Evolutionary conservation across 92 coral and sea anemone species (phyloP), one percentile per base, ranked within the genome.

Genomic region (Pocillopora meandrina): DNA sequence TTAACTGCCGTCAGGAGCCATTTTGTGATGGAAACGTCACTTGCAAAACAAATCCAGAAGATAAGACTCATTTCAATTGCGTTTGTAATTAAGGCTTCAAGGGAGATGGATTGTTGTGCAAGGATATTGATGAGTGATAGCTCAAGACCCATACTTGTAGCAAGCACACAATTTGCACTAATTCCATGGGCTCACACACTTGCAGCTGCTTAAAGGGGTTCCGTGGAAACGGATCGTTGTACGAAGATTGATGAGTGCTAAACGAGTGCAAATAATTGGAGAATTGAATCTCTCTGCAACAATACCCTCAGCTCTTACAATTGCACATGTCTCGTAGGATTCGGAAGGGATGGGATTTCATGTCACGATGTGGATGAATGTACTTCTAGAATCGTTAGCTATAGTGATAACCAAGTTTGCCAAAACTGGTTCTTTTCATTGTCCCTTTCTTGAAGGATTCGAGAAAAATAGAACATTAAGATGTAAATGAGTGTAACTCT

Each of bases 51-150:
- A 68, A 23, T 34, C 70, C 36, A 1, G 19, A 17, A 10, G 57
- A 59, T 52, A 12, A 10, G 61, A n/a, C n/a, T n/a, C n/a, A 59
- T 81, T 15, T 59, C 60, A 60, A 10, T 65, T 82, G 85, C 19
- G 61, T 71, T n/a, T 82, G 85, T 10, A 71, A 82, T 42, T 20
- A 15, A 12, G 85, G 85, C 14, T 82, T 71, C 20, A 12, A 66
- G 20, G 74, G 81, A 14, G 59, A 77, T 36, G 81, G 81, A 1
- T 14, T 34, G n/a, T 16, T 12, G 14, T 75, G 65, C 31, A 12
- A 34, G 10, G 83, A 76, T 65, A 61, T 84, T 1, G 31, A 75
- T 65, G 82, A 75, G 19, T 76, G 82, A 47, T 65, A 10, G 3
- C 14, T 10, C 1, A 31, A 65, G 9, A 76, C 14, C 11, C 65